A percentile compares a stretch with the other conserved stretches of the same genome.
These are phyloP conservation scores for Panopea generosa DNA, from an alignment of 2,888 invertebrate genomes.

Conservation along the genomic window DNA sequence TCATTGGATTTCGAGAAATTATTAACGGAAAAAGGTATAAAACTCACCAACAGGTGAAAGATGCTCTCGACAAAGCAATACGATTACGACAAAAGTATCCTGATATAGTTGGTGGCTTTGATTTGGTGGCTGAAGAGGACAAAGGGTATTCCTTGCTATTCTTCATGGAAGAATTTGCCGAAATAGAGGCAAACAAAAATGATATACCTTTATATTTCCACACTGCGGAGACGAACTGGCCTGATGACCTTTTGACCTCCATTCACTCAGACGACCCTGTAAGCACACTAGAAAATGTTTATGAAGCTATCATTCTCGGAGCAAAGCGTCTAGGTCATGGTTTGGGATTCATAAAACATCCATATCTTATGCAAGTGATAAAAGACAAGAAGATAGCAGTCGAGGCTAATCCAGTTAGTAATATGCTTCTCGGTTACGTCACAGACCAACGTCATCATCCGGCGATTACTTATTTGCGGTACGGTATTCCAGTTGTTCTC, in stretches of 20 bases:
- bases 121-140: constrained; percentile 55
- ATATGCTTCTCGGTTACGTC: constrained; percentile 57
- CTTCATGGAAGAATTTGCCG: constrained; percentile 49
- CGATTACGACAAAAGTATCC: constrained; percentile 40
- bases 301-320: constrained; percentile 54
- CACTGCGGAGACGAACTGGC: constrained; percentile 60
- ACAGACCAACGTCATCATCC: constrained; percentile 61
- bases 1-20: constrained; percentile 56
- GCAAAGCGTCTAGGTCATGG: constrained; percentile 61
- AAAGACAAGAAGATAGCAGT: constrained; percentile 47
- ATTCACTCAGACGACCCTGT: constrained; percentile 46
- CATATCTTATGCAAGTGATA: constrained; percentile 51
- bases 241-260: constrained; percentile 53
- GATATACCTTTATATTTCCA: constrained; percentile 54
- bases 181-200: constrained; percentile 10
- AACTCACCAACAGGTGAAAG: not conserved
- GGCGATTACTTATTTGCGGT: constrained; percentile 51
- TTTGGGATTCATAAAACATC: constrained; percentile 52
- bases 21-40: constrained; percentile 32
- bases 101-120: constrained; percentile 47
- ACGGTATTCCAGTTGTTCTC: constrained; percentile 59
- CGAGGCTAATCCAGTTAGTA: constrained; percentile 59
- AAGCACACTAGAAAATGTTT: constrained; percentile 43
- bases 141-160: constrained; percentile 53
- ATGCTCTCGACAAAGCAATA: constrained; percentile 26